Evolutionary conservation across 2,888 invertebrate species (phyloP).

Genomic region (Junonia oenone): DNA sequence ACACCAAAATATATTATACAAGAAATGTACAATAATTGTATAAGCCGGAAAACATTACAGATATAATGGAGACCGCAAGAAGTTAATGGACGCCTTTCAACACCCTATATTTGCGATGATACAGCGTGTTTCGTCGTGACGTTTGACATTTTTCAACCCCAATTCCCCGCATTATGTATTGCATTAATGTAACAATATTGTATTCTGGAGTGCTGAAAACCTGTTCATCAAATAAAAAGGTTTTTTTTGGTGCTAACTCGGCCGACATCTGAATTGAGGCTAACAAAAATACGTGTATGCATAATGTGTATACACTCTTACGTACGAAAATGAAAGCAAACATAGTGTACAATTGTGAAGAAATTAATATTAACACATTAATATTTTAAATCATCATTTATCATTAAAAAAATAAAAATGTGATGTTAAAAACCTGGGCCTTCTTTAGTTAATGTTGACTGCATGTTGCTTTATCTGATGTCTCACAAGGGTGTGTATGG

Average conservation of each 20-base stretch:
- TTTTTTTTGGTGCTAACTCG: constrained; percentile 1
- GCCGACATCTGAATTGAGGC: not conserved
- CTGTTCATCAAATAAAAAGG: constrained; percentile 19
- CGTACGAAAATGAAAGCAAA: too few relatives aligned
- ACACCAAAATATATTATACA: not conserved
- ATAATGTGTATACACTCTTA: too few relatives aligned
- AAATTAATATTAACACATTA: too few relatives aligned
- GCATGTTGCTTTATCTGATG: too few relatives aligned
- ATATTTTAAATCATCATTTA: too few relatives aligned
- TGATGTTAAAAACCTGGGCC: too few relatives aligned
- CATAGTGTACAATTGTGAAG: too few relatives aligned
- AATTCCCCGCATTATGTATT: not conserved
- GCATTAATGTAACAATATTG: constrained; percentile 18
- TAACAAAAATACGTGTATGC: too few relatives aligned
- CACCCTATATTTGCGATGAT: constrained; percentile 40
- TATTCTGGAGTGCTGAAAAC: constrained; percentile 1
- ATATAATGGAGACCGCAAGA: constrained; percentile 47
- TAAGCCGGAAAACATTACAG: constrained; percentile 33
- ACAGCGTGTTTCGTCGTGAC: constrained; percentile 40
- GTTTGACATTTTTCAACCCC: constrained; percentile 23
- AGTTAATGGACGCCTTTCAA: constrained; percentile 50
- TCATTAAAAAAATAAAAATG: too few relatives aligned
- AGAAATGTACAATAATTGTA: constrained; percentile 13
- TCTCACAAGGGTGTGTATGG: too few relatives aligned
- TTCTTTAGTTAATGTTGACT: too few relatives aligned